phyloP scores from a whole-genome alignment of 2,888 invertebrate genomes.

The Macrostomum cliftonense region DNA sequence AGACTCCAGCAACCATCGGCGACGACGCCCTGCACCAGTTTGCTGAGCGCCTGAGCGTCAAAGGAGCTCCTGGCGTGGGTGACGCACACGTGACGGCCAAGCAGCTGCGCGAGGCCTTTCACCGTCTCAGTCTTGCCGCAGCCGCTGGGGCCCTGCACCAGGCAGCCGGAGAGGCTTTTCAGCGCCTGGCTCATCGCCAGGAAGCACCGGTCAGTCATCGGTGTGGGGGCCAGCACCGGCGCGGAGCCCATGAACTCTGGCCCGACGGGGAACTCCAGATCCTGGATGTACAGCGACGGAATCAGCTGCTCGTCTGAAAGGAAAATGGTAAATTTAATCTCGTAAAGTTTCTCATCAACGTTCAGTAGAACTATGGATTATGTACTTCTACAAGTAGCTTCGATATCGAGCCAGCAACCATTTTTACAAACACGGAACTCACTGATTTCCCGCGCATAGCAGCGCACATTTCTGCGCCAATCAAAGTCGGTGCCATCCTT shows the following conservation, averaged over 20 bases:
- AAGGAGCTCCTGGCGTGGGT: slow-evolving; percentile 26
- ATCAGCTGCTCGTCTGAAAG: slow-evolving; percentile 19
- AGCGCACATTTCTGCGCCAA: slow-evolving; percentile 29
- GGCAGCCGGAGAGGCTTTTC: slow-evolving; percentile 4
- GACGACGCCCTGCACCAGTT: slow-evolving; percentile 29
- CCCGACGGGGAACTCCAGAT: slow-evolving; percentile 26
- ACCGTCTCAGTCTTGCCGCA: slow-evolving; percentile 34
- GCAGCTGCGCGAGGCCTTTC: slow-evolving; percentile 29
- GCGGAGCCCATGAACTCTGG: slow-evolving; percentile 34
- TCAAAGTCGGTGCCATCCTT: slow-evolving; percentile 35
- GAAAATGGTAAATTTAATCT: too few relatives aligned
- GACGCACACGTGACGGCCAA: slow-evolving; percentile 26
- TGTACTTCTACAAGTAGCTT: too few relatives aligned
- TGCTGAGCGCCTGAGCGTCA: slow-evolving; percentile 22
- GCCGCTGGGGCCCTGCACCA: slow-evolving; percentile 22
- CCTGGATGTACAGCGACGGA: slow-evolving; percentile 27
- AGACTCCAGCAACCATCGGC: slow-evolving; percentile 37
- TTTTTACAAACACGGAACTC: slow-evolving; percentile 9
- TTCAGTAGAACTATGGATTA: too few relatives aligned
- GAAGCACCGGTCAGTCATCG: slow-evolving; percentile 32
- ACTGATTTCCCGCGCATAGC: slow-evolving; percentile 27
- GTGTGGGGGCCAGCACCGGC: slow-evolving; percentile 25
- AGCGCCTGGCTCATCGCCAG: slow-evolving; percentile 22
- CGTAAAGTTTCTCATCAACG: too few relatives aligned
- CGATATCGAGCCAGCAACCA: not conserved